Percentiles rank a stretch among this genome's conserved stretches.
phyloP scores from a whole-genome alignment of 2,113 vertebrate genomes.

The Sinocyclocheilus rhinocerous region DNA sequence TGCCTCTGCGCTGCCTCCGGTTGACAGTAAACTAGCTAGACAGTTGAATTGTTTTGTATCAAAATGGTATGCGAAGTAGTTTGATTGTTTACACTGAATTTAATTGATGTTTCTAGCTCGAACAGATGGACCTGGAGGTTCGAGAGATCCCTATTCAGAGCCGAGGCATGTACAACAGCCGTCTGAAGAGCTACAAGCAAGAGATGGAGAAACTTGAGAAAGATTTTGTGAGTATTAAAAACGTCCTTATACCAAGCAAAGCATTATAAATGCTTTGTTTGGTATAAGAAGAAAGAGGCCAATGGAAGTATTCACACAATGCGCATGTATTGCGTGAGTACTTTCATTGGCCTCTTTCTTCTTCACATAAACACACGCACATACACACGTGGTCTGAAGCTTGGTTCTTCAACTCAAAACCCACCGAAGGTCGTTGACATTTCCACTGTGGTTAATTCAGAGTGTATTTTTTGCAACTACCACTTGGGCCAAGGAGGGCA shows the following conservation, averaged over 20 bases:
- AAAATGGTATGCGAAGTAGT: not conserved
- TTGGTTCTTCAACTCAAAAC: slow-evolving; percentile 39
- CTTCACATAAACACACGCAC: slow-evolving; percentile 27
- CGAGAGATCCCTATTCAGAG: slow-evolving; percentile 96
- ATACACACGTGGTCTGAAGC: not conserved
- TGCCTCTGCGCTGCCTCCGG: not conserved
- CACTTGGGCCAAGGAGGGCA: slow-evolving; percentile 61
- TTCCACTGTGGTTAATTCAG: slow-evolving; percentile 67
- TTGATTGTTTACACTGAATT: not conserved
- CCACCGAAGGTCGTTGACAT: slow-evolving; percentile 59
- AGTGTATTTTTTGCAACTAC: slow-evolving; percentile 63
- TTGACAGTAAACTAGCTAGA: slow-evolving; percentile 23
- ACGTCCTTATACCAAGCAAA: not conserved
- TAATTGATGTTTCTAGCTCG: slow-evolving; percentile 78
- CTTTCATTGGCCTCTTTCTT: not conserved
- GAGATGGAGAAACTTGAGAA: slow-evolving; percentile 97
- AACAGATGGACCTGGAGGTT: slow-evolving; percentile 98
- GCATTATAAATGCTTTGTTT: not conserved
- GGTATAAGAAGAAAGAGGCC: no score
- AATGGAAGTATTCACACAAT: no score
- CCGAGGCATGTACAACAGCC: slow-evolving; percentile 91
- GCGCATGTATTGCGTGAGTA: not conserved
- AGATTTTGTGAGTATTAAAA: slow-evolving; percentile 90
- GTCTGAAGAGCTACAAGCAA: slow-evolving; percentile 98
- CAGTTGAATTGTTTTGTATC: not conserved